phyloP scores from a whole-genome alignment of 2,113 vertebrate species.

The Hiodon alosoides region DNA sequence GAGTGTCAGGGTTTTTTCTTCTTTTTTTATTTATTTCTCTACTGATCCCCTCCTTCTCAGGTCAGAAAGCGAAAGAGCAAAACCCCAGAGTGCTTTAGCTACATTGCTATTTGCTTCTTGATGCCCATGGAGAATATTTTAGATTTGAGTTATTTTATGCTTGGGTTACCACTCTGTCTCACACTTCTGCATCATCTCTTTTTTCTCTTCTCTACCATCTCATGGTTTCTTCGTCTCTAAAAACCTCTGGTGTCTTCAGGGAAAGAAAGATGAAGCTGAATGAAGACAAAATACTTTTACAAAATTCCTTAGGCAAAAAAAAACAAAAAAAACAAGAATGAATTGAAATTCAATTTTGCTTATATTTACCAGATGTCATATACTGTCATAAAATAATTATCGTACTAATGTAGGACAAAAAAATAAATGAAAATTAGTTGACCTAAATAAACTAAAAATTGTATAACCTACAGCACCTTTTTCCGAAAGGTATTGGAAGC shows the following conservation, averaged over 20 bases:
- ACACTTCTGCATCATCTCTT: constrained; percentile 68
- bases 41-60: constrained; percentile 60
- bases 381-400: not conserved
- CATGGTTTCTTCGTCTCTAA: constrained; percentile 46
- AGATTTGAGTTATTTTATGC: constrained; percentile 68
- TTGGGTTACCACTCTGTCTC: constrained; percentile 65
- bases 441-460: not conserved
- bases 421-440: not conserved
- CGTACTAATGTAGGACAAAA: not conserved
- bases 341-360: not conserved
- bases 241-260: constrained; percentile 58
- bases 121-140: constrained; percentile 57
- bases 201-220: constrained; percentile 41
- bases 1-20: constrained; percentile 63
- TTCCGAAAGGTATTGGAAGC: not conserved
- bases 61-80: constrained; percentile 58
- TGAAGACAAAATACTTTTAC: constrained; percentile 48
- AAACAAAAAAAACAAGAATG: not conserved
- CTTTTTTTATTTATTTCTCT: too few species aligned
- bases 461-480: not conserved
- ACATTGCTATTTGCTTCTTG: constrained; percentile 58
- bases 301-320: constrained; percentile 25
- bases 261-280: constrained; percentile 38
- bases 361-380: not conserved
- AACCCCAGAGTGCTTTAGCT: constrained; percentile 51